These are phyloP conservation scores for Pachypanchax playfairii DNA, from an alignment of 2,113 vertebrate genomes.

Conservation along the genomic window DNA sequence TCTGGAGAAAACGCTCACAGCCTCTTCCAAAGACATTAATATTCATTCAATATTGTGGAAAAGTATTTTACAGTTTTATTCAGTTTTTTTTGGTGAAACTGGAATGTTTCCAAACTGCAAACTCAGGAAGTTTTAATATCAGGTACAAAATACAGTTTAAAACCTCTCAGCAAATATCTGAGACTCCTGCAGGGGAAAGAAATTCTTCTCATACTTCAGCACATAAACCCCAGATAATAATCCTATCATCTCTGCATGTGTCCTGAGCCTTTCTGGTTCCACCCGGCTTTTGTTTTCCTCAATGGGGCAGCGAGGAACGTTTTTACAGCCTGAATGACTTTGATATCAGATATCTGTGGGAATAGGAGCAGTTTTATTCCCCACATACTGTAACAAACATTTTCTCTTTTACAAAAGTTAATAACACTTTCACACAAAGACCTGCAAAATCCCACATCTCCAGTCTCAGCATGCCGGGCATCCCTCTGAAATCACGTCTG, in stretches of 20 bases:
- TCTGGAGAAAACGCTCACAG: conserved; percentile 23
- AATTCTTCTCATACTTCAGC: conserved; percentile 56
- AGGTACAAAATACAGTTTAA: no score
- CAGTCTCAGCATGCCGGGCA: no score
- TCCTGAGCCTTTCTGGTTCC: conserved; percentile 8
- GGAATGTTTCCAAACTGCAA: no score
- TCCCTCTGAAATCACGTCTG: no score
- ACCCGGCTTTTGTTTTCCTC: neutral
- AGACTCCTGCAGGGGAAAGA: conserved; percentile 24
- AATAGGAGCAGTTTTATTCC: neutral
- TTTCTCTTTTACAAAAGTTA: neutral
- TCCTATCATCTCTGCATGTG: conserved; percentile 42
- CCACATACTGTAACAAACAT: neutral
- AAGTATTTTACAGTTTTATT: no score
- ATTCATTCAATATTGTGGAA: no score
- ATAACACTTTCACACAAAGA: neutral
- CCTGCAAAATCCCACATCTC: no score
- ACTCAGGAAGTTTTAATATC: no score
- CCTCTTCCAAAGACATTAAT: no score
- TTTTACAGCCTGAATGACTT: neutral
- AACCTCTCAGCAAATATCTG: conserved; percentile 22
- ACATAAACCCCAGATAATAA: conserved; percentile 35
- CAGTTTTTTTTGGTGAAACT: no score
- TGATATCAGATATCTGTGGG: conserved; percentile 1
- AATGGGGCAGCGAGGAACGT: neutral